Base-by-base conservation (phyloP, 1,140 invertebrate species). In the Pomacea maculata region DNA sequence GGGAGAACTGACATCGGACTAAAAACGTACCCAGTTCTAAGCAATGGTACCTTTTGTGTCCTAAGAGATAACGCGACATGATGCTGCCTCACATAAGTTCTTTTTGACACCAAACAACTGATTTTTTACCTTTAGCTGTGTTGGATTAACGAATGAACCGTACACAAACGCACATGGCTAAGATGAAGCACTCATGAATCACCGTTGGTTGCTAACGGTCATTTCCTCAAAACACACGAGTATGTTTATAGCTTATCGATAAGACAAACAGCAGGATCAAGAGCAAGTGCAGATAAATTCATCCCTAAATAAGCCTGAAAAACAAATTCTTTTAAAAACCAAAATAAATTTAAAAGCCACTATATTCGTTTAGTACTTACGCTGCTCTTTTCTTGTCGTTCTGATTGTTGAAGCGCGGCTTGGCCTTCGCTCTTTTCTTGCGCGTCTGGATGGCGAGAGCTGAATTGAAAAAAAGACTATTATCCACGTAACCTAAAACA, bases 381-480 rank as follows among this genome's bases (percentile, higher is more conserved):
- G 85, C 83, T 78, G 80, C 80, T 86, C 83, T 81, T 78, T 85
- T 84, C 81, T 86, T 86, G 81, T 85, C 83, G 64, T 85, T 84
- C 61, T 87, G 87, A 77, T 82, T 85, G 85, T 87, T 86, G 52
- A 85, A 82, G 70, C 87, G 84, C 57, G 84, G 76, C 83, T 89
- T 89, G 11, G 84, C 87, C 82, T 92, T 91, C 29, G 90, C 87
- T 67, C 91, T 86, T 79, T 92, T 92, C 82, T 92, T 92, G 78
- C 91, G 88, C 8, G 90, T 88, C 84, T 92, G 91, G 76, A 92
- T 91, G 71, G 91, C 91, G 80, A 91, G 85, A 29, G 91, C 91
- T 92, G 87, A 81, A 88, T 86, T 45, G 72, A 80, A 45, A 45
- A 74, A 65, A 64, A 63, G 12, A 71, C 34, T 34, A 61, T 61